These are phyloP conservation scores for Seira musarum DNA, from an alignment of 2,888 invertebrate species.

Conservation along the genomic window DNA sequence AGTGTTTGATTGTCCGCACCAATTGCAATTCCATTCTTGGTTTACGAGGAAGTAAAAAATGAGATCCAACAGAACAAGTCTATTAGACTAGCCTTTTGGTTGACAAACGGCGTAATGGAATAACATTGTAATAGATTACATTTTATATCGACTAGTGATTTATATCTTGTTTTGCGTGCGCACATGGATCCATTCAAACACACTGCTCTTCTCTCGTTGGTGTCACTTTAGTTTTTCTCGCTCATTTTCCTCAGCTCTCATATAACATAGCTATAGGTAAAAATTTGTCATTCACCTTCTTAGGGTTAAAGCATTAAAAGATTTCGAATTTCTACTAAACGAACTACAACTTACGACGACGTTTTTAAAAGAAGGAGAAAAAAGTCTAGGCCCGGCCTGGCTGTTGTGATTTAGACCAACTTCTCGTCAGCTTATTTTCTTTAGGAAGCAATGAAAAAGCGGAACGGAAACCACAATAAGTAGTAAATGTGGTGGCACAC, in stretches of 20 bases:
- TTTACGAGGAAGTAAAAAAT: slow-evolving; percentile 46
- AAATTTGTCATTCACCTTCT: neutral
- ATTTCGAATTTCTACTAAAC: neutral
- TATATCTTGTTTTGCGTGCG: slow-evolving; percentile 7
- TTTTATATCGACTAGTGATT: slow-evolving; percentile 16
- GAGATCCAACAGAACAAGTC: slow-evolving; percentile 25
- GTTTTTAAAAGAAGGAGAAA: too few relatives aligned
- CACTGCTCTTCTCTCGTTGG: too few relatives aligned
- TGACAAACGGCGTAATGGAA: slow-evolving; percentile 39
- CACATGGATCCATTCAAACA: slow-evolving; percentile 14
- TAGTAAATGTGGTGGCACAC: slow-evolving; percentile 38
- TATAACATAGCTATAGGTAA: too few relatives aligned
- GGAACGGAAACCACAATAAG: slow-evolving; percentile 43
- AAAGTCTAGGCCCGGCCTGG: neutral
- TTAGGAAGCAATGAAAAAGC: slow-evolving; percentile 6
- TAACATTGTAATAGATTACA: slow-evolving; percentile 36
- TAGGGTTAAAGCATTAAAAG: neutral
- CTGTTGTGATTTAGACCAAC: neutral
- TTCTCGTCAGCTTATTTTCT: neutral
- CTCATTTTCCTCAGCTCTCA: slow-evolving; percentile 11
- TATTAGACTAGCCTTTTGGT: slow-evolving; percentile 15
- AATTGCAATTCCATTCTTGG: slow-evolving; percentile 1
- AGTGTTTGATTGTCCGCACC: too few relatives aligned
- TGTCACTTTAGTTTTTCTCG: neutral
- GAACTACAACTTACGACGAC: neutral